Evolutionary conservation across 2,113 vertebrate genomes (phyloP).

Genomic region (Osmerus mordax): DNA sequence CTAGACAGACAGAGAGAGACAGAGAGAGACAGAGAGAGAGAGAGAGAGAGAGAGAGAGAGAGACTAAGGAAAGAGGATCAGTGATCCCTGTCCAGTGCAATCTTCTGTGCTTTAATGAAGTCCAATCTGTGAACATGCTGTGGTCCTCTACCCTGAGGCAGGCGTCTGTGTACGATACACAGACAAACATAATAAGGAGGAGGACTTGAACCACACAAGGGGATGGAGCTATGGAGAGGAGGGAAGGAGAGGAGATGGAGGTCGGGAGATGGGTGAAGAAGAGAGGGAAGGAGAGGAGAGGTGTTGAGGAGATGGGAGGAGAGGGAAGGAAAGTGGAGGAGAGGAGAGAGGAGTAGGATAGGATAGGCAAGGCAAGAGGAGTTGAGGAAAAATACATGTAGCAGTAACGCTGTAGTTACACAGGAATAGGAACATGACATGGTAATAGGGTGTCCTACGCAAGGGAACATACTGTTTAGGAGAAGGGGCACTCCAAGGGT

Average conservation of each 20-base stretch:
- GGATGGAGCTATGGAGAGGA: neutral
- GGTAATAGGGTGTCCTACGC: too few species aligned
- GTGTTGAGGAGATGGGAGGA: neutral
- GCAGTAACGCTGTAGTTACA: too few species aligned
- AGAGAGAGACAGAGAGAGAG: neutral
- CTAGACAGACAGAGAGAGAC: slow-evolving; percentile 2
- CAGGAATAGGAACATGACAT: too few species aligned
- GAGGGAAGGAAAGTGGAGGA: neutral
- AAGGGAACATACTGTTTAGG: too few species aligned
- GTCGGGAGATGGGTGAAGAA: too few species aligned
- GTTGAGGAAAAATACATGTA: too few species aligned
- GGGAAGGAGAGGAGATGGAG: neutral
- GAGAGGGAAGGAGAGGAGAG: neutral
- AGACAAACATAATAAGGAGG: too few species aligned
- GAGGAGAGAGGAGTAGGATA: neutral
- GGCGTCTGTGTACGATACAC: too few species aligned
- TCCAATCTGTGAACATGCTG: neutral
- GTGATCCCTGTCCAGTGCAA: neutral
- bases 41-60: neutral
- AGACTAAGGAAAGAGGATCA: neutral
- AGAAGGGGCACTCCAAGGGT: too few species aligned
- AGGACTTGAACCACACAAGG: too few species aligned
- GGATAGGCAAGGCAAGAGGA: too few species aligned
- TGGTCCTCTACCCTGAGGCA: neutral
- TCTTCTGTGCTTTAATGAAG: slow-evolving; percentile 3